Conservation (phyloP, 64 coral and sea anemone species). For the Montipora foliosa region DNA sequence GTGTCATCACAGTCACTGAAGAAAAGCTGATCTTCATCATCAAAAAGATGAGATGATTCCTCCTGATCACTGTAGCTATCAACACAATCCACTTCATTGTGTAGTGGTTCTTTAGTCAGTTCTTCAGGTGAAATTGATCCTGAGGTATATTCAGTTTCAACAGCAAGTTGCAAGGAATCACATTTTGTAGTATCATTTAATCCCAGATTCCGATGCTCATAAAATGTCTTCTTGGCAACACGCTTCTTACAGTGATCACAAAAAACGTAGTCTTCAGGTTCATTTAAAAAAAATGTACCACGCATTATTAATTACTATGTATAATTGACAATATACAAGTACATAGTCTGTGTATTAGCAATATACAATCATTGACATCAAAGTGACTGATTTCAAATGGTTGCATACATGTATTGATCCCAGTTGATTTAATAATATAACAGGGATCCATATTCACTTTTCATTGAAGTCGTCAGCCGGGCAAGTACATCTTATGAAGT, state of each 20-base stretch:
- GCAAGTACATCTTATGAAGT: no score
- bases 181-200: not conserved
- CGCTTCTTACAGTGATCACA: conserved; percentile 44
- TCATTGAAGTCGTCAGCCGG: no score
- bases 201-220: conserved; percentile 18
- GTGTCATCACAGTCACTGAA: not conserved
- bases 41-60: not conserved
- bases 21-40: not conserved
- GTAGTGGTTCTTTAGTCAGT: not conserved
- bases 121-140: not conserved
- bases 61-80: not conserved
- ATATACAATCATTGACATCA: no score
- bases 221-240: not conserved
- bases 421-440: no score
- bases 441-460: no score
- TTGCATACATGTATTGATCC: no score
- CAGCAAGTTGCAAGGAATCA: not conserved
- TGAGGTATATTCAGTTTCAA: no score
- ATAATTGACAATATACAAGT: no score
- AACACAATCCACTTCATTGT: not conserved
- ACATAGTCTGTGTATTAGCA: no score
- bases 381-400: no score
- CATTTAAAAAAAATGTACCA: no score
- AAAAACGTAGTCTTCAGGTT: conserved; percentile 13
- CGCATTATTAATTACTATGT: no score